These are phyloP conservation scores for Forficula auricularia DNA, from an alignment of 1,140 invertebrate species.

Conservation along the genomic window DNA sequence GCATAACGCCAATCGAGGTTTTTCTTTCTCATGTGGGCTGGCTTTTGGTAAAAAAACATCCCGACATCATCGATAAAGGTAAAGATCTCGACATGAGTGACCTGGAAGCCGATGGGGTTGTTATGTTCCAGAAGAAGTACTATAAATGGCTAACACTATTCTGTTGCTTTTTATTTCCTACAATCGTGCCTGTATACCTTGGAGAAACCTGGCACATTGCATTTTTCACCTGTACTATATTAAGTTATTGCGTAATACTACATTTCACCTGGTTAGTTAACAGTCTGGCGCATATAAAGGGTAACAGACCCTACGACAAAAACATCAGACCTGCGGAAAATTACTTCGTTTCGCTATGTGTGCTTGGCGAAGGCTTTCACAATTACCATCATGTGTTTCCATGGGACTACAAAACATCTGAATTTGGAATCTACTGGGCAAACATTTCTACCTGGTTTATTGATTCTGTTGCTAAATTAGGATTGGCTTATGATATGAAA, in stretches of 20 bases:
- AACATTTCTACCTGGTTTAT: slow-evolving; percentile 69
- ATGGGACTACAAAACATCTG: slow-evolving; percentile 65
- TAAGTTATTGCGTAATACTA: slow-evolving; percentile 49
- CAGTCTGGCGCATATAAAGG: slow-evolving; percentile 62
- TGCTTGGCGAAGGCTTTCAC: slow-evolving; percentile 51
- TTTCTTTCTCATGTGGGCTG: slow-evolving; percentile 83
- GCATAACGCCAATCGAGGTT: slow-evolving; percentile 77
- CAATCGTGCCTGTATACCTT: slow-evolving; percentile 47
- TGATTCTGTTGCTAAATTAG: slow-evolving; percentile 56
- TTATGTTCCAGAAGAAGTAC: slow-evolving; percentile 50
- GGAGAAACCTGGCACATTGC: slow-evolving; percentile 37
- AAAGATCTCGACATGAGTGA: slow-evolving; percentile 60
- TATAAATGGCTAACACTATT: slow-evolving; percentile 44
- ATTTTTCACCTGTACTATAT: slow-evolving; percentile 36
- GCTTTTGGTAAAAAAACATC: slow-evolving; percentile 71
- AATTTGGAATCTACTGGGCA: slow-evolving; percentile 44
- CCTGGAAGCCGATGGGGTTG: slow-evolving; percentile 51
- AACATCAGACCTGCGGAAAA: slow-evolving; percentile 39
- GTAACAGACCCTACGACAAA: slow-evolving; percentile 34
- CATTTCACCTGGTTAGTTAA: slow-evolving; percentile 80
- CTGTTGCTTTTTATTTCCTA: slow-evolving; percentile 43
- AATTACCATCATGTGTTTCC: slow-evolving; percentile 88
- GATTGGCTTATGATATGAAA: slow-evolving; percentile 57
- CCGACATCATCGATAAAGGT: slow-evolving; percentile 56
- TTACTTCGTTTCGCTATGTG: slow-evolving; percentile 21